A percentile compares a stretch with the other conserved stretches of the same genome.
phyloP scores from a whole-genome alignment of 2,888 invertebrate species.

The Adelognathus sp. region DNA sequence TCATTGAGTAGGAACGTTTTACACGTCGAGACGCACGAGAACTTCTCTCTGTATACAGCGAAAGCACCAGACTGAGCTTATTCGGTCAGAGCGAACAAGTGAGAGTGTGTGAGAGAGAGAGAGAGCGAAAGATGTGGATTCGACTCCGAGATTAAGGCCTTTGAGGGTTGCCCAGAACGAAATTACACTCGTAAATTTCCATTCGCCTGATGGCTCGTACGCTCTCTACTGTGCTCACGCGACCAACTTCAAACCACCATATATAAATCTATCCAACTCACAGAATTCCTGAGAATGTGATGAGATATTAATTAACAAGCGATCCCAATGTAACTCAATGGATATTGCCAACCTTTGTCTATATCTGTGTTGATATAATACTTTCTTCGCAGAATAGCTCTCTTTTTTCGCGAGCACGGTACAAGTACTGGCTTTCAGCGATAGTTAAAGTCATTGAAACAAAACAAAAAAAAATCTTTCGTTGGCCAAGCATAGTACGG shows the following conservation, averaged over 20 bases:
- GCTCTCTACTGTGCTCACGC: background rate
- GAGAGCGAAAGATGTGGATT: constrained; percentile 47
- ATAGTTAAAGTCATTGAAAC: too few relatives aligned
- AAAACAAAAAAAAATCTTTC: constrained; percentile 51
- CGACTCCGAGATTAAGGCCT: constrained; percentile 58
- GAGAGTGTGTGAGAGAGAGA: too few relatives aligned
- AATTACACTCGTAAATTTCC: constrained; percentile 60
- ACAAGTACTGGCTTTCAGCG: constrained; percentile 25
- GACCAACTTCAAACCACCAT: background rate
- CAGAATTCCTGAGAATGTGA: constrained; percentile 37
- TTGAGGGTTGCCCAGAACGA: constrained; percentile 57
- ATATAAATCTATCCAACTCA: background rate
- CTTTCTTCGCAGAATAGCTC: constrained; percentile 19
- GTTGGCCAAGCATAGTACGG: constrained; percentile 19
- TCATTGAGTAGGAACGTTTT: constrained; percentile 66
- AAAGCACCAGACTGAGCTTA: constrained; percentile 5
- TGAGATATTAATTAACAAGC: constrained; percentile 54
- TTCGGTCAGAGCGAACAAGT: constrained; percentile 20
- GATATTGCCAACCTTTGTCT: background rate
- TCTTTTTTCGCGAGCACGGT: constrained; percentile 8
- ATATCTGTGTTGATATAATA: background rate
- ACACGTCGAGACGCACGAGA: constrained; percentile 52
- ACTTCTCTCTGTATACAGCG: constrained; percentile 45
- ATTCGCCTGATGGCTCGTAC: constrained; percentile 29
- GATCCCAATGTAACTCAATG: constrained; percentile 31